Conservation (phyloP, 2,113 vertebrate species). For the Chloroceryle aenea region DNA sequence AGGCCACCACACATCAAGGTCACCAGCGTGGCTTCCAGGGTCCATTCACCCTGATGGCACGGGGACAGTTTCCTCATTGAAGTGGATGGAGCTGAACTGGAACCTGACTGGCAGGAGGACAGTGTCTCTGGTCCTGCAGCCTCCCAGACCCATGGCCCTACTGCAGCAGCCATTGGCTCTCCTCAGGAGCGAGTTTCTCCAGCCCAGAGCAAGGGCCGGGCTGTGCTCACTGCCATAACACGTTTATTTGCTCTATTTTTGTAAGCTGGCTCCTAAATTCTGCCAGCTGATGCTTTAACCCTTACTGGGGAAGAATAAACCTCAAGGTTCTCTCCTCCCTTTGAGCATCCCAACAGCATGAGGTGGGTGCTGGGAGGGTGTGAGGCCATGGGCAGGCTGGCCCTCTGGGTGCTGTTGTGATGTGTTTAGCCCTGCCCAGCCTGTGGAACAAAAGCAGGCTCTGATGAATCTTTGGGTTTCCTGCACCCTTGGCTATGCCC, state of each 20-base stretch:
- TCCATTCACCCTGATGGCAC: background rate
- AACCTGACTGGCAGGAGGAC: background rate
- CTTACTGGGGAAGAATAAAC: background rate
- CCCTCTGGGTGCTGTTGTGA: background rate
- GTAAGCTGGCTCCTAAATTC: background rate
- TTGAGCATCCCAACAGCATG: background rate
- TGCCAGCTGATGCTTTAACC: background rate
- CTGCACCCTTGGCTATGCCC: background rate
- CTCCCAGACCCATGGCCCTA: rapidly evolving
- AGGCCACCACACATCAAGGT: rapidly evolving
- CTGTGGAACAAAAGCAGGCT: background rate
- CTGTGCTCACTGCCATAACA: background rate
- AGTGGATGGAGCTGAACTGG: background rate
- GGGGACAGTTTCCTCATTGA: background rate
- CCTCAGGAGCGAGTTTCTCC: background rate
- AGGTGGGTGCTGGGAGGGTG: rapidly evolving
- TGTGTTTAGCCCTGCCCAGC: background rate
- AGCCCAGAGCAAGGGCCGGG: rapidly evolving
- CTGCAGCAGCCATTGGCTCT: background rate
- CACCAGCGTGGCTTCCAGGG: rapidly evolving
- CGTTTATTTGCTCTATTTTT: background rate
- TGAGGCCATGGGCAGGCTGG: background rate
- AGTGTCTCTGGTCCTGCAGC: background rate
- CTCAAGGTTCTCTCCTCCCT: background rate
- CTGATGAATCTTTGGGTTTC: background rate